Conservation (phyloP, 2,113 vertebrate species). For the Camelus bactrianus region DNA sequence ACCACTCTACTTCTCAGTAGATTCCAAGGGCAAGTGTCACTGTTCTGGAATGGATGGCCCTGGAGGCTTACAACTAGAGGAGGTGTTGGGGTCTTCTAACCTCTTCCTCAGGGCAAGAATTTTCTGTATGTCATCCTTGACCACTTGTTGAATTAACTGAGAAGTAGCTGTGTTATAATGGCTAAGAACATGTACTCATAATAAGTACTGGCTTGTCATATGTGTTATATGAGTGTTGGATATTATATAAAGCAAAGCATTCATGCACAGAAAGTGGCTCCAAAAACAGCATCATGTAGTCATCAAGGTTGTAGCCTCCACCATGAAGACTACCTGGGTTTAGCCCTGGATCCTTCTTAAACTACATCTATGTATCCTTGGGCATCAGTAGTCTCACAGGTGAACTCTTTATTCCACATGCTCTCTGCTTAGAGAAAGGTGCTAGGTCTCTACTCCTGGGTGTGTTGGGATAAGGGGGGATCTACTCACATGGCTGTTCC, state of each 20-base stretch:
- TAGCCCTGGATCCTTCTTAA: background rate
- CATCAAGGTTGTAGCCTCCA: background rate
- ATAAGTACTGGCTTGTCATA: background rate
- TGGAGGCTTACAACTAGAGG: background rate
- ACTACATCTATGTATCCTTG: background rate
- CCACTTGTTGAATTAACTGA: background rate
- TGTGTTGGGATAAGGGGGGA: background rate
- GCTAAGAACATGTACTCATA: background rate
- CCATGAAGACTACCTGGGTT: background rate
- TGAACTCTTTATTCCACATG: background rate
- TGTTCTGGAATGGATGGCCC: background rate
- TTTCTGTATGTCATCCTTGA: background rate
- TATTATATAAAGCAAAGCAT: background rate
- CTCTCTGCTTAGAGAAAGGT: background rate
- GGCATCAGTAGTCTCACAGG: background rate
- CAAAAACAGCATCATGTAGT: background rate
- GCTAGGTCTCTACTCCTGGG: background rate
- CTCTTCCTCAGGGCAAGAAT: background rate
- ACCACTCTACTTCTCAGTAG: background rate
- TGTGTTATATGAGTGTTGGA: background rate
- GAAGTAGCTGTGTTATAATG: background rate
- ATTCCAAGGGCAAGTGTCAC: background rate
- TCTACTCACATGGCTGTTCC: background rate
- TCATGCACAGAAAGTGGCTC: background rate
- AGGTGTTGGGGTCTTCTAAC: accelerated